phyloP scores from a whole-genome alignment of 2,797 vertebrate genomes.

The Rhyacichthys aspro region DNA sequence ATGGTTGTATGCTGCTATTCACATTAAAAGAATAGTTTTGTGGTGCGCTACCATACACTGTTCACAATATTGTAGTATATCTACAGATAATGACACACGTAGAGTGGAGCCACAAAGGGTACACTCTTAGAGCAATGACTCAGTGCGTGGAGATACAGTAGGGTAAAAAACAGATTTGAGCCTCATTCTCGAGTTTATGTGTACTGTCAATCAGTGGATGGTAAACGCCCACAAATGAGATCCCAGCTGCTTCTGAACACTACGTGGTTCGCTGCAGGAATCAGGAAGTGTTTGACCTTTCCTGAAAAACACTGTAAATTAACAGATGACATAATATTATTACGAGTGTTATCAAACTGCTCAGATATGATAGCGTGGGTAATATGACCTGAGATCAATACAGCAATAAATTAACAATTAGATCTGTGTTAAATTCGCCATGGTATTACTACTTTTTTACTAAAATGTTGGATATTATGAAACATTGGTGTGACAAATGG shows the following conservation, averaged over 20 bases:
- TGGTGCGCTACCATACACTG: neutral
- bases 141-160: constrained; percentile 38
- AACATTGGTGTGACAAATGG: neutral
- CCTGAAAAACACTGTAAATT: neutral
- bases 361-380: neutral
- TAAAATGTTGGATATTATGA: neutral
- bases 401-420: neutral
- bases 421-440: no score
- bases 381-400: neutral
- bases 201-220: no score
- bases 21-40: neutral
- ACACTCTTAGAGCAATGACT: constrained; percentile 34
- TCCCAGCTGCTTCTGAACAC: neutral
- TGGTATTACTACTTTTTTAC: neutral
- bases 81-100: neutral
- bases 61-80: neutral
- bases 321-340: neutral
- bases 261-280: neutral
- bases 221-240: constrained; percentile 3
- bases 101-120: constrained; percentile 25
- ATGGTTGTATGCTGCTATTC: no score
- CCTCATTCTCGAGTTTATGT: no score
- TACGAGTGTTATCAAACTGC: neutral
- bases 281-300: neutral
- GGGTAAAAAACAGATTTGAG: constrained; percentile 58